phyloP scores from a whole-genome alignment of 2,797 vertebrate species.

The Silurus aristotelis region DNA sequence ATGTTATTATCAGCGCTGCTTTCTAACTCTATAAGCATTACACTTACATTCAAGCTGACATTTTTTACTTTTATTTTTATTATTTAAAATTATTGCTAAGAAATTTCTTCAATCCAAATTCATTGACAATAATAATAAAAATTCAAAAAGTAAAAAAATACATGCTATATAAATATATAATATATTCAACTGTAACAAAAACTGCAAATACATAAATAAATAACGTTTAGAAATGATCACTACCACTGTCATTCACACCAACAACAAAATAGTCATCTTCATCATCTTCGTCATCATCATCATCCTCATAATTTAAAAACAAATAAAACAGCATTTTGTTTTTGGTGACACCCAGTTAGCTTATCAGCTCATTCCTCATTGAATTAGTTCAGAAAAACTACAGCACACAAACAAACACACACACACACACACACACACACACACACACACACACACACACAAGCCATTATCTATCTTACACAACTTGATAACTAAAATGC shows the following conservation, averaged over 20 bases:
- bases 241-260: background rate
- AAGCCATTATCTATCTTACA: background rate
- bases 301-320: background rate
- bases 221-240: background rate
- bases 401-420: background rate
- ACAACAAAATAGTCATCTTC: background rate
- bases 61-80: background rate
- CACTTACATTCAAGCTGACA: background rate
- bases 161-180: background rate
- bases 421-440: no score
- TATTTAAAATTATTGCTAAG: background rate
- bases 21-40: background rate
- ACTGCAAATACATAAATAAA: background rate
- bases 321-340: background rate
- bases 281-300: background rate
- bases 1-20: background rate
- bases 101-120: background rate
- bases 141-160: background rate
- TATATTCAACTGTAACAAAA: background rate
- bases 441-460: background rate
- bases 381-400: background rate
- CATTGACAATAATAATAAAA: background rate
- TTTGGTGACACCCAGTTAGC: background rate
- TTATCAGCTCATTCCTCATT: background rate
- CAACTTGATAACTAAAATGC: background rate